Evolutionary conservation across 2,113 vertebrate species (phyloP).

Genomic region (Poecilia latipinna): DNA sequence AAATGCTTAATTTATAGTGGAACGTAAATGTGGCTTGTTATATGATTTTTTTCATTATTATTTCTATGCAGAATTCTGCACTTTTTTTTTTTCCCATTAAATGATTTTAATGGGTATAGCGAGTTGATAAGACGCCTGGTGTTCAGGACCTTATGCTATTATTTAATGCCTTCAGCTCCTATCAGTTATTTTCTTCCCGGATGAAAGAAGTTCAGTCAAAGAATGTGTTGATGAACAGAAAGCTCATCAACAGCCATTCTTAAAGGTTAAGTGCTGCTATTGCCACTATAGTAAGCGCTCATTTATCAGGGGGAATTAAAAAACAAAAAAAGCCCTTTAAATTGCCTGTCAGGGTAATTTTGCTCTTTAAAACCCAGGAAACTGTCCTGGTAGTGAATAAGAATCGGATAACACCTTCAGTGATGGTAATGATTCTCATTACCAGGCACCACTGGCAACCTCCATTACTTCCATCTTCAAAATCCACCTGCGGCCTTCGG

Average conservation of each 20-base stretch:
- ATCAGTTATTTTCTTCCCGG: background rate
- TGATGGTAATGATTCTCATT: constrained; percentile 67
- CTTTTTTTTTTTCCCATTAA: constrained; percentile 45
- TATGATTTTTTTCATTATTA: constrained; percentile 5
- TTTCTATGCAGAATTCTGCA: constrained; percentile 31
- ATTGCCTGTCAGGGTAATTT: constrained; percentile 61
- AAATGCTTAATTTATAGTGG: constrained; percentile 36
- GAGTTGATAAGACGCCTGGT: constrained; percentile 59
- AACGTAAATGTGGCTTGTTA: background rate
- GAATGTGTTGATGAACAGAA: constrained; percentile 56
- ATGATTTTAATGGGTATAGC: constrained; percentile 49
- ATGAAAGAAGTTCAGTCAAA: constrained; percentile 22
- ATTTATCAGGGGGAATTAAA: constrained; percentile 58
- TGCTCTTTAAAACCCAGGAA: constrained; percentile 32
- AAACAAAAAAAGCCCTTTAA: constrained; percentile 52
- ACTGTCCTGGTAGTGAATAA: constrained; percentile 22
- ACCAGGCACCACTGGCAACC: constrained; percentile 47
- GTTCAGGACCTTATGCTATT: constrained; percentile 40
- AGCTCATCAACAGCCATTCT: constrained; percentile 48
- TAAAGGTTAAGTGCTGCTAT: constrained; percentile 45
- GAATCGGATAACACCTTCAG: constrained; percentile 52
- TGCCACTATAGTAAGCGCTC: constrained; percentile 54
- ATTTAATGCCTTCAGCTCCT: constrained; percentile 48
- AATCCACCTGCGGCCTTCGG: constrained; percentile 8
- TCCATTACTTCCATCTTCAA: constrained; percentile 25